Evolutionary conservation across 2,797 vertebrate species (phyloP), one percentile per base, ranked within the genome.

Genomic region (Enteromius mattozi): DNA sequence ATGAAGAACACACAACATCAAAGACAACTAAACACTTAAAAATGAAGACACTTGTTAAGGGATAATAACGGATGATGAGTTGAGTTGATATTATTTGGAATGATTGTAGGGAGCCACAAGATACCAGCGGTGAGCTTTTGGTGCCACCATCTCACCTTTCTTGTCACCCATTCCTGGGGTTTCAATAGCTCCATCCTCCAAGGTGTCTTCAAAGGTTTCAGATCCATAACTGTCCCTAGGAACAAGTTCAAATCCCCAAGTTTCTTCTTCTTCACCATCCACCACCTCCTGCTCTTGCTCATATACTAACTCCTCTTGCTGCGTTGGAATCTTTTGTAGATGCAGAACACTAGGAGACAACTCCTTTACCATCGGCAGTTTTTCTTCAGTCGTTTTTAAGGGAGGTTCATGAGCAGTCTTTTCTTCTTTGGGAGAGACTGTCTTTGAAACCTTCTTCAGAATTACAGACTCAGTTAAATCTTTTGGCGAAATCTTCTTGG

Each of bases 101-200:
- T 88, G 89, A 90, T 88, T 89, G 90, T 65, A 78, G 17, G 70
- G 17, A 77, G 45, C 70, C 19, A 87, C 51, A 88, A 92, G 59
- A 78, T 90, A 78, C 86, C 91, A 40, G 17, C 87, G 89, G 92
- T 92, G 87, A 91, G 86, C 90, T 89, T 87, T 75, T 80, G 87
- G 24, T 79, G 84, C 69, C 78, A 86, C 91, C 88, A 74, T 90
- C 96, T 98, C 96, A 98, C 96, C 97, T 97, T 93, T 92, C 93
- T 93, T 96, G 87, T 89, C 86, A 35, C 86, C 92, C 88, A 95
- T 93, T 86, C 92, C 94, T 86, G 97, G 96, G 90, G 94, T 94
- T 87, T 97, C 94, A 88, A 95, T 1, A 24, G 89, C 91, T 70
- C 93, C 94, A 42, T 87, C 87, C 51, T 93, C 85, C 74, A 77